phyloP scores from a whole-genome alignment of 1,140 invertebrate species.

The Maniola jurtina region DNA sequence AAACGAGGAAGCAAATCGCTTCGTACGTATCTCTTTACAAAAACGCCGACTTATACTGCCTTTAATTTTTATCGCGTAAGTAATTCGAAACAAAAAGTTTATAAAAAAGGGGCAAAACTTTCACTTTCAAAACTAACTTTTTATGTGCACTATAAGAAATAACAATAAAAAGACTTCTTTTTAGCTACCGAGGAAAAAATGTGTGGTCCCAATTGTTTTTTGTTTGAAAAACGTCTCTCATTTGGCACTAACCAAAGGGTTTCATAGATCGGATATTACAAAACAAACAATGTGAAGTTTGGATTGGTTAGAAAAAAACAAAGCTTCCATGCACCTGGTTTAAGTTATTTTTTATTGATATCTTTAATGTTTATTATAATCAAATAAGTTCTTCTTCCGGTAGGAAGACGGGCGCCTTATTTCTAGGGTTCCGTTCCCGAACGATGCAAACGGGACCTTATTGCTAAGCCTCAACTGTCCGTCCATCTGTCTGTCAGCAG shows the following conservation, averaged over 20 bases:
- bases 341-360: conserved; percentile 52
- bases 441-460: no score
- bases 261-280: conserved; percentile 59
- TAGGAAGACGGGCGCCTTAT: conserved; percentile 63
- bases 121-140: conserved; percentile 61
- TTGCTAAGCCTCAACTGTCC: no score
- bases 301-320: conserved; percentile 53
- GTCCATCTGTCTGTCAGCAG: no score
- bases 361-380: conserved; percentile 71
- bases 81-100: conserved; percentile 24
- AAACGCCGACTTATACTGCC: conserved; percentile 19
- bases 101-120: conserved; percentile 46
- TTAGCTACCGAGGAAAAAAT: conserved; percentile 46
- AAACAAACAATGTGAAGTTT: conserved; percentile 56
- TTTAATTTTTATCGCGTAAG: conserved; percentile 30
- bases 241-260: conserved; percentile 54
- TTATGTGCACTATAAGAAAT: conserved; percentile 31
- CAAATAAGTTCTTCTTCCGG: conserved; percentile 75
- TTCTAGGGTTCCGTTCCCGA: no score
- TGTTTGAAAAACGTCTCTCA: conserved; percentile 20
- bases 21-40: background rate
- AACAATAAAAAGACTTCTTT: conserved; percentile 15
- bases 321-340: conserved; percentile 63
- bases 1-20: no score
- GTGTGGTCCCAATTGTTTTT: conserved; percentile 29